Base-by-base conservation (phyloP, 2,888 invertebrate genomes). In the Agrenia bidenticulata region DNA sequence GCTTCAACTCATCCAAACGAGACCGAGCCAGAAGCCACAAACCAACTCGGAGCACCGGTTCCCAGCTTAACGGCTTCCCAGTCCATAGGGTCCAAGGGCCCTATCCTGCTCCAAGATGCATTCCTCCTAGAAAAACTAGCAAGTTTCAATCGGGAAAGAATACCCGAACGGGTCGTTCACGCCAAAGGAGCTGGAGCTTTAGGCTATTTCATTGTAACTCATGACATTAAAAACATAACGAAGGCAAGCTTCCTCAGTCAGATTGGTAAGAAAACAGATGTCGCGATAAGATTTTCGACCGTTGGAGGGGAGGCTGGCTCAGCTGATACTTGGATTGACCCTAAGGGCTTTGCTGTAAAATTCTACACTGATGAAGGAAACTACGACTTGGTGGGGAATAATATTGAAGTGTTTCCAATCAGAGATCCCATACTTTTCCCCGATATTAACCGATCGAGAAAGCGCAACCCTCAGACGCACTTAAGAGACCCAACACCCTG, bases 111-210 rank as follows among this genome's bases (percentile, higher is more conserved):
- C 13, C 92, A 95, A 81, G 97, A 97, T 82, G 85, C 86, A 63
- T 85, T 88, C 68, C 88, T 87, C 75, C 77, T 92, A 4, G 92
- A 92, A 79, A 89, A 90, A 79, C 83, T 91, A 54, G 85, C 89
- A 0, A 87, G 94, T 77, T 96, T 96, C 79, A 88, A 88, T 79
- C 84, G 94, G 50, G 97, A 97, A 80, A 86, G 96, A 64, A 96
- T 97, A 76, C 96, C 97, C 0, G 96, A 97, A 79, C 86, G 96
- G 76, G 95, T 95, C 1, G 95, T 94, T 0, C 95, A 95, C 80
- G 96, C 97, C 1, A 97, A 97, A 81, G 97, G 96, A 69, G 92
- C 90, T 45, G 94, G 85, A 63, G 61, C 57, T 1, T 42, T 39
- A 49, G 70, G 70, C 4, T 9, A 4, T 13, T 69, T 69, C 19